Base-by-base conservation (phyloP, 1,140 invertebrate species). In the Cepaea nemoralis region DNA sequence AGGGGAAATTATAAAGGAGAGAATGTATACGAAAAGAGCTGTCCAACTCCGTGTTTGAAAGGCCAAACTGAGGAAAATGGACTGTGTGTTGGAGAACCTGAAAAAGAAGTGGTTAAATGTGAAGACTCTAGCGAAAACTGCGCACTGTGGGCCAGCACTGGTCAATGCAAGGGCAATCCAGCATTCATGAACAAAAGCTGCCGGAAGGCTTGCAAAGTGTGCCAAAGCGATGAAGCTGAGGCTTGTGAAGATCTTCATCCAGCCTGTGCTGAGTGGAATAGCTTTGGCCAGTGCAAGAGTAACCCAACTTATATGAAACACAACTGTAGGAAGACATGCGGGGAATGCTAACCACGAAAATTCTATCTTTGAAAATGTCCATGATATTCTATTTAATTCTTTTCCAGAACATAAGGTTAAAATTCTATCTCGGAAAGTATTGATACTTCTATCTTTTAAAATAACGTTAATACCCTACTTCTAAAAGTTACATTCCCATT, bases 1-100 rank as follows among this genome's bases (percentile, higher is more conserved):
- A 80, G 48, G 31, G 78, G 78, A 8, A 80, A 80, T 69, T 80
- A 69, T 67, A 55, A 33, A 12, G 78, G 78, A 35, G 78, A 80
- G 67, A 40, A 55, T 10, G 42, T 69, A 16, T 80, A 80, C 70
- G 31, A 14, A 27, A 74, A 74, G 27, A 10, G 5, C 8, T 74
- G 71, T 27, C 5, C 8, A 10, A 42, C 37, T 39, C 37, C 37
- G 27, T 74, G 71, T n/a, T 37, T 27, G 40, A 27, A 74, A 42
- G 71, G 71, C 6, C 71, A 74, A 48, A 74, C 71, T 2, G 71
- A 42, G 37, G 71, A 74, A 12, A 74, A 74, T 31, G 71, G 71
- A 42, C 71, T 74, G 8, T 74, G 71, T 42, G 71, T 74, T 16
- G 71, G 71, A 12, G 42, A 74, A 31, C 2, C 33, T 16, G n/a